Conservation (phyloP, 2,888 invertebrate genomes). For the Choristoneura rosaceana region DNA sequence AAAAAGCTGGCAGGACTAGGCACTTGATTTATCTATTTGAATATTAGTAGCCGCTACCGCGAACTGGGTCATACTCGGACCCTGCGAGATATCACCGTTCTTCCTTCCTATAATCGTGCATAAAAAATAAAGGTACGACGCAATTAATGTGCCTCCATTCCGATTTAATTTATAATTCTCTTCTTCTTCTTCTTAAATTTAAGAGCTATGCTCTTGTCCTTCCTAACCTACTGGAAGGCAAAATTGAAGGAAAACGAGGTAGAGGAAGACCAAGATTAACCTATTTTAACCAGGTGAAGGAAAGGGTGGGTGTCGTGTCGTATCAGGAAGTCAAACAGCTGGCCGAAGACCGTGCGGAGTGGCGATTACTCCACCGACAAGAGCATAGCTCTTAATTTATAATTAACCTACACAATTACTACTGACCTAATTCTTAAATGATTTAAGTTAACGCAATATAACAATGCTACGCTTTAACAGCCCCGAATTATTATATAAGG, state of each 20-base stretch:
- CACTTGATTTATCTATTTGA: constrained; percentile 80
- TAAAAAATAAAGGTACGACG: constrained; percentile 20
- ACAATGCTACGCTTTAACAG: background rate
- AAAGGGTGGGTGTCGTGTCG: no score
- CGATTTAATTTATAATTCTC: constrained; percentile 5
- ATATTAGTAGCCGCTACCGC: constrained; percentile 67
- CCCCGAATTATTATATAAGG: constrained; percentile 13
- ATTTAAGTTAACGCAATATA: constrained; percentile 6
- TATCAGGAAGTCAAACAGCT: no score
- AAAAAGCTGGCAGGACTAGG: constrained; percentile 68
- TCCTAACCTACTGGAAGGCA: no score
- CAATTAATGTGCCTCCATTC: constrained; percentile 17
- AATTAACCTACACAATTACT: constrained; percentile 7
- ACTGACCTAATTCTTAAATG: constrained; percentile 7
- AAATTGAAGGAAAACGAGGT: no score
- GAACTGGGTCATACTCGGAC: constrained; percentile 60
- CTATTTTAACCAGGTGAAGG: no score
- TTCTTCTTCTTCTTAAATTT: no score
- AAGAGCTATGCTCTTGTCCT: no score
- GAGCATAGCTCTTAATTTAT: no score
- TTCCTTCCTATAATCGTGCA: constrained; percentile 21
- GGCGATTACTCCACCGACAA: no score
- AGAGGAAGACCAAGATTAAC: no score
- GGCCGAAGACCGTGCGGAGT: no score
- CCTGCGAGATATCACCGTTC: constrained; percentile 39